phyloP scores from a whole-genome alignment of 2,113 vertebrate species.

The Notothenia coriiceps region DNA sequence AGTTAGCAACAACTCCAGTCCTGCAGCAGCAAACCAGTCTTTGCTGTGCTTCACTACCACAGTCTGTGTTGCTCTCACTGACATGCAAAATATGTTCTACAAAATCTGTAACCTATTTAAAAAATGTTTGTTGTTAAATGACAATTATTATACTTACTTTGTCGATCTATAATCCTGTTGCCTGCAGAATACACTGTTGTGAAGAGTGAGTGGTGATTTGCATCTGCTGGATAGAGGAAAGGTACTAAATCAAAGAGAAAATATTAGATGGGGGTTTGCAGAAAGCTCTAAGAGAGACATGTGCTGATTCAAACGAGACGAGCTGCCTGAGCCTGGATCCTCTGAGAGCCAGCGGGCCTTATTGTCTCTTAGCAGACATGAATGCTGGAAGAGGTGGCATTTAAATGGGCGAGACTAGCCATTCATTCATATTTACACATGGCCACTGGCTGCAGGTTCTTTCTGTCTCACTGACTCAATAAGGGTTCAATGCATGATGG shows the following conservation, averaged over 20 bases:
- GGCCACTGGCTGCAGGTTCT: slow-evolving; percentile 19
- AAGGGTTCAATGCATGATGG: slow-evolving; percentile 21
- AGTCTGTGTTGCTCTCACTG: not conserved
- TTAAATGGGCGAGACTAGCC: slow-evolving; percentile 9
- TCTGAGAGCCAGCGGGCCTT: not conserved
- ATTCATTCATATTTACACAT: slow-evolving; percentile 5
- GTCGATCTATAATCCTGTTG: not conserved
- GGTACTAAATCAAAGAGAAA: not conserved
- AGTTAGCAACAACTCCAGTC: not conserved
- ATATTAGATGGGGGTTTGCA: not conserved
- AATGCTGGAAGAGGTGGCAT: slow-evolving; percentile 25
- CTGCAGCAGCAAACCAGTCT: not conserved
- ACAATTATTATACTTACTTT: not conserved
- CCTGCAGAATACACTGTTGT: not conserved
- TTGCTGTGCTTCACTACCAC: not conserved
- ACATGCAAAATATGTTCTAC: not conserved
- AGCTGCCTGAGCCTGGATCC: not conserved
- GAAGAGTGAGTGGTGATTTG: not conserved
- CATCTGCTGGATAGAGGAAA: not conserved
- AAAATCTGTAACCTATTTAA: not conserved
- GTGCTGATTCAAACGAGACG: not conserved
- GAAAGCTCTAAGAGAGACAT: not conserved
- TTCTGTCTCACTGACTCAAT: slow-evolving; percentile 37
- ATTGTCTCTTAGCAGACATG: not conserved
- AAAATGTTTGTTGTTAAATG: not conserved